Percentiles rank a stretch among this genome's conserved stretches.
These are phyloP conservation scores for Picathartes gymnocephalus DNA, from an alignment of 2,113 vertebrate species.

Conservation along the genomic window DNA sequence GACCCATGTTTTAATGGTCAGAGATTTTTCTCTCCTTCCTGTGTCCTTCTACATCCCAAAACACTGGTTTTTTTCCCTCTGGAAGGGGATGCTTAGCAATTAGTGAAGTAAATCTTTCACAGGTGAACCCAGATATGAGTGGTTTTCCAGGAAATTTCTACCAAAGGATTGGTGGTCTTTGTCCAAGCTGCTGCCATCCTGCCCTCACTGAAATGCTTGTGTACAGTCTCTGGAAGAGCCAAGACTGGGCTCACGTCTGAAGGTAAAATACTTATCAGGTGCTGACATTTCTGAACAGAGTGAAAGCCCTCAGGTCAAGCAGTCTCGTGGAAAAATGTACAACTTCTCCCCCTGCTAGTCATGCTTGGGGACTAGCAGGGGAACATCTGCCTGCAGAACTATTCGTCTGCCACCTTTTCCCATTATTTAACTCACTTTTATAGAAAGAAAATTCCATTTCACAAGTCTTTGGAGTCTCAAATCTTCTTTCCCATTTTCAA, in stretches of 20 bases:
- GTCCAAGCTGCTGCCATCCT: neutral
- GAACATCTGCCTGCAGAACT: neutral
- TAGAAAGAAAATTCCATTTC: neutral
- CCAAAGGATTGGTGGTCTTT: fast-evolving
- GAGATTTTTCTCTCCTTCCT: neutral
- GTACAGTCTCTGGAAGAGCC: neutral
- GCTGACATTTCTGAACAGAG: neutral
- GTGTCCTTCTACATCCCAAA: neutral
- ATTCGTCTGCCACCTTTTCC: neutral
- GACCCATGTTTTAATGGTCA: neutral
- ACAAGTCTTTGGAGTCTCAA: neutral
- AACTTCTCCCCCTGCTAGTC: neutral
- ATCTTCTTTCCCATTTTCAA: neutral
- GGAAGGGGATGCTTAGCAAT: neutral
- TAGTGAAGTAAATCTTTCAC: neutral
- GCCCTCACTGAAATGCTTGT: neutral
- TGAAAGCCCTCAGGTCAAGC: neutral
- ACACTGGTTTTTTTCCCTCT: neutral
- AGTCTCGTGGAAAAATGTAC: neutral
- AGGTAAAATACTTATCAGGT: neutral
- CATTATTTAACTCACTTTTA: neutral
- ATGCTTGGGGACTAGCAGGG: neutral
- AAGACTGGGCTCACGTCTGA: neutral
- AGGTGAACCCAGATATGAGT: neutral
- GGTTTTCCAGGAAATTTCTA: neutral